Conservation (phyloP, 2,888 invertebrate genomes). For the Brenthis ino region DNA sequence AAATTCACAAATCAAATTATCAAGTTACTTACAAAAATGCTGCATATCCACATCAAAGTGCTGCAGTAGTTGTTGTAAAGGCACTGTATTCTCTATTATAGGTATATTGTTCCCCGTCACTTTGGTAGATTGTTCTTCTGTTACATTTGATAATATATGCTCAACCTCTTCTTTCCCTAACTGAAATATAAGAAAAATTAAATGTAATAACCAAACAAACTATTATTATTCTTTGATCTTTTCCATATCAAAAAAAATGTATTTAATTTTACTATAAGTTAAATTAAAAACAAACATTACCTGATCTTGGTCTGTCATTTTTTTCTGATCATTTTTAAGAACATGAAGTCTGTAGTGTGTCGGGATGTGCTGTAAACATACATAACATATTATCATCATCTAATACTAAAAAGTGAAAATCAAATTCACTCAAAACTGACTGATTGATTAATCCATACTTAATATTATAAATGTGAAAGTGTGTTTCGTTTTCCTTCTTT, state of each 20-base stretch:
- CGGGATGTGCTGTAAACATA: constrained; percentile 63
- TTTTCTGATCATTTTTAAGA: constrained; percentile 59
- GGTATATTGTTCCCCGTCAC: constrained; percentile 59
- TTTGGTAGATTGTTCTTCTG: constrained; percentile 51
- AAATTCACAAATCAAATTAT: background rate
- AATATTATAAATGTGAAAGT: too few relatives aligned
- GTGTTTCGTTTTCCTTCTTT: too few relatives aligned
- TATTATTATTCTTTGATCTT: too few relatives aligned
- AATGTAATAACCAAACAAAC: background rate
- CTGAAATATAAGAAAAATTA: constrained; percentile 45
- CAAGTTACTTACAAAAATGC: constrained; percentile 63
- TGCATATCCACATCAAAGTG: constrained; percentile 69
- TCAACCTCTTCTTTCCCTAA: constrained; percentile 57
- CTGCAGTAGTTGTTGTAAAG: constrained; percentile 58
- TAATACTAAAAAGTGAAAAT: background rate
- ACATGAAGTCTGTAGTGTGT: constrained; percentile 67
- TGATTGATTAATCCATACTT: too few relatives aligned
- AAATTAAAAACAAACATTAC: constrained; percentile 44
- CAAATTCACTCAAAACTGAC: background rate
- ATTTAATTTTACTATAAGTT: background rate
- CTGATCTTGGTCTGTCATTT: constrained; percentile 47
- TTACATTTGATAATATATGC: constrained; percentile 48
- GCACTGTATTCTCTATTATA: constrained; percentile 49
- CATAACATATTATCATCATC: background rate
- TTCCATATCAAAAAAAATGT: background rate